These are phyloP conservation scores for Enteromius treurensis DNA, from an alignment of 2,797 vertebrate genomes.

Conservation along the genomic window DNA sequence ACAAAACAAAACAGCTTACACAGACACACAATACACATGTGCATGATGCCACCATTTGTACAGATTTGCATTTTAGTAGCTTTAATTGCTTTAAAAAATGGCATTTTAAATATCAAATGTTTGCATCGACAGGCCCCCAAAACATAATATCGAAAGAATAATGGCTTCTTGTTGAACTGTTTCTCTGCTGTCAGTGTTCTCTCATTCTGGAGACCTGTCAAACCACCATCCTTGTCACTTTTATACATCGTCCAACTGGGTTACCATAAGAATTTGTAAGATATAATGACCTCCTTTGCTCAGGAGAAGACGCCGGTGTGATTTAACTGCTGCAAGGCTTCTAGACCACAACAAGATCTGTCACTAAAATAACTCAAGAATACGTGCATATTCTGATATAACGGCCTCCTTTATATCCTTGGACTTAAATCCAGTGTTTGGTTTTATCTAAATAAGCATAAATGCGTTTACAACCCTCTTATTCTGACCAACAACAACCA, in stretches of 20 bases:
- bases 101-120: not conserved
- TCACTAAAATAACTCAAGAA: not conserved
- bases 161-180: not conserved
- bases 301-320: constrained; percentile 4
- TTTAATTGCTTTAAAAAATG: not conserved
- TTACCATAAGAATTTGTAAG: constrained; percentile 32
- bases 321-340: constrained; percentile 12
- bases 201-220: no score
- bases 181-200: not conserved
- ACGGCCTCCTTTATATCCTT: not conserved
- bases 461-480: not conserved
- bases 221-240: constrained; percentile 34
- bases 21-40: no score
- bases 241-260: constrained; percentile 19
- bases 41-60: no score
- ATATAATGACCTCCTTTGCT: constrained; percentile 43
- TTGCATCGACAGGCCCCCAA: no score
- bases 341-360: not conserved
- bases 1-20: no score
- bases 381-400: not conserved
- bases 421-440: not conserved
- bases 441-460: not conserved
- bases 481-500: not conserved
- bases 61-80: not conserved
- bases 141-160: no score